Conservation (phyloP, 1,140 invertebrate species). For the Cyrtorhinus lividipennis region DNA sequence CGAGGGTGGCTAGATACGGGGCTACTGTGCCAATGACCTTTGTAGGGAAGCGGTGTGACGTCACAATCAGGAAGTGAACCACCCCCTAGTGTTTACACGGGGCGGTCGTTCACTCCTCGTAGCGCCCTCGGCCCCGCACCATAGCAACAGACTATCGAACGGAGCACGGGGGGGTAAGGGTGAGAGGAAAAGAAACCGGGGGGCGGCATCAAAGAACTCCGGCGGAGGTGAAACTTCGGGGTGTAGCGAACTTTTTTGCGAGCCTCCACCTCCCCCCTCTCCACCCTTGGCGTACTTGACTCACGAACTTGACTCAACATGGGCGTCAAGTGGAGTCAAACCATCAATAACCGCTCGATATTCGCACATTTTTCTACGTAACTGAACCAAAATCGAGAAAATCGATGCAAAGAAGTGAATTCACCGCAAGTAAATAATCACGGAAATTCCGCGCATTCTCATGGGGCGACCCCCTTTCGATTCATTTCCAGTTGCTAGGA, state of each 20-base stretch:
- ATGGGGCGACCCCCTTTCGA: too few species aligned
- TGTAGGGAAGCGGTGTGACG: conserved; percentile 11
- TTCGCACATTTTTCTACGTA: too few species aligned
- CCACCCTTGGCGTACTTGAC: not conserved
- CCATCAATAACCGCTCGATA: too few species aligned
- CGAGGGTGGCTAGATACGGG: not conserved
- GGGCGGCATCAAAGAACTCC: too few species aligned
- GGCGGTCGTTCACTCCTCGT: conserved; percentile 3
- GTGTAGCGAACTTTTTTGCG: not conserved
- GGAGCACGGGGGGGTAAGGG: not conserved
- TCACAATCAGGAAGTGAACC: conserved; percentile 18
- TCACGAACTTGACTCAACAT: too few species aligned
- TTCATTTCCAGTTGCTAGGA: too few species aligned
- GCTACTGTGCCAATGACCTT: conserved; percentile 19
- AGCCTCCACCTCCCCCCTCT: not conserved
- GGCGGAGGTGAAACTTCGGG: not conserved
- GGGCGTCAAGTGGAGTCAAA: too few species aligned
- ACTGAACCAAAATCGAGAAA: too few species aligned
- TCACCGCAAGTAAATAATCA: too few species aligned
- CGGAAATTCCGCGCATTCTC: too few species aligned
- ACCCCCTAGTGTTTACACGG: conserved; percentile 13
- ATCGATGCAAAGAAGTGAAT: too few species aligned
- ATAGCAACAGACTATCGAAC: conserved; percentile 8
- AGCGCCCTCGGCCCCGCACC: conserved; percentile 23
- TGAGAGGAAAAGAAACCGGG: not conserved